Percentiles rank a stretch among this genome's conserved stretches.
Conservation (phyloP, 1,140 invertebrate species). For the Ips typographus region DNA sequence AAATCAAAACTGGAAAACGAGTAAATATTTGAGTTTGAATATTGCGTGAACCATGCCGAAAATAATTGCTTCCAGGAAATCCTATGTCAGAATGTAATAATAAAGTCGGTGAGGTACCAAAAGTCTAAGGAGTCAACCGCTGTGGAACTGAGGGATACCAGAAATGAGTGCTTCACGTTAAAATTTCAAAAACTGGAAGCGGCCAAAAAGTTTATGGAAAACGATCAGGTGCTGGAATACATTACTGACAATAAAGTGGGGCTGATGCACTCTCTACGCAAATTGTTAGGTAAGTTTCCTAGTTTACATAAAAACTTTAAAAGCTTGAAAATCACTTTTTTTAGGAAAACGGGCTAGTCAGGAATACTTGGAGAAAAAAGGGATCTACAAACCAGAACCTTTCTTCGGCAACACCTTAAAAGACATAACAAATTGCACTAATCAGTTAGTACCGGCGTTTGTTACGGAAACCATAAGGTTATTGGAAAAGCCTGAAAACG, state of each 20-base stretch:
- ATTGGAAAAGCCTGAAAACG: slow-evolving; percentile 45
- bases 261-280: slow-evolving; percentile 30
- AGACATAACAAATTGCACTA: slow-evolving; percentile 20
- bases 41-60: neutral
- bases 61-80: slow-evolving; percentile 13
- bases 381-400: slow-evolving; percentile 46
- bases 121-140: slow-evolving; percentile 32
- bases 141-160: slow-evolving; percentile 32
- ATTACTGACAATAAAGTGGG: slow-evolving; percentile 26
- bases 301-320: neutral
- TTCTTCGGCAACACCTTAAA: slow-evolving; percentile 47
- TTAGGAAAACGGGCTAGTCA: slow-evolving; percentile 35
- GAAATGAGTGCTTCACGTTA: slow-evolving; percentile 24
- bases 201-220: slow-evolving; percentile 36
- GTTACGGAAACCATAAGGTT: slow-evolving; percentile 41
- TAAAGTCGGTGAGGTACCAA: slow-evolving; percentile 24
- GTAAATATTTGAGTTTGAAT: neutral
- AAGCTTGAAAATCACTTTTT: neutral
- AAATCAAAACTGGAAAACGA: slow-evolving; percentile 18
- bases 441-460: slow-evolving; percentile 40
- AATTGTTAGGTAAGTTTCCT: slow-evolving; percentile 30
- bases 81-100: slow-evolving; percentile 21
- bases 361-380: slow-evolving; percentile 38
- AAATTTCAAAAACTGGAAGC: slow-evolving; percentile 29
- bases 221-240: slow-evolving; percentile 30